Base-by-base conservation (phyloP, 2,797 vertebrate species). In the Chlorospingus semifuscus region DNA sequence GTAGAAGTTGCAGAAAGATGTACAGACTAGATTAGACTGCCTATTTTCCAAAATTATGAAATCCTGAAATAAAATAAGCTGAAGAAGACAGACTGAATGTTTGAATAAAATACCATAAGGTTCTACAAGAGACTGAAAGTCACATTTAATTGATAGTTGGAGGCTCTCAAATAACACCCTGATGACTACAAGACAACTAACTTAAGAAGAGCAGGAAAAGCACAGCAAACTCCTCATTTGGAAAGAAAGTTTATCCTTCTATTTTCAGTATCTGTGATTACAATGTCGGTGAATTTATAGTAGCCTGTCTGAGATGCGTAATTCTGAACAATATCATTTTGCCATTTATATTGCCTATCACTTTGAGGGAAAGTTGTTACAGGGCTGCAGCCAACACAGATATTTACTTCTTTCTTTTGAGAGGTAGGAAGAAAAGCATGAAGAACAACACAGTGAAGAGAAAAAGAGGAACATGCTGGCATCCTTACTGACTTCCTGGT, bases 241-340 rank as follows among this genome's bases (percentile, higher is more conserved):
- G 79, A 89, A 85, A 83, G 30, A 57, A 88, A 94, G 76, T 47
- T 63, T 94, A 78, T 68, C 47, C 65, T 93, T 83, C 84, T 91
- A 59, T 93, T 92, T 92, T 95, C 79, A 66, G 89, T 63, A 72
- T 59, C 75, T 78, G 56, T 87, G 61, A 92, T 95, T 94, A 91
- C 32, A 65, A 42, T 52, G 76, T 55, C n/a, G 1, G 56, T 84
- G 68, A 95, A 93, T 87, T 93, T 92, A 93, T 47, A 86, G 79
- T 69, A 87, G 79, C 32, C 55, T 0, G 0, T 82, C n/a, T 0
- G 0, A 92, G 70, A 88, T 26, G 34, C 92, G 50, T 86, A 93
- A 94, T 81, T 92, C 74, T 79, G 59, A 91, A 82, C 41, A 92
- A 19, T 70, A 90, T 65, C 9, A 91, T 83, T 95, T 88, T 85